Evolutionary conservation across 2,888 invertebrate genomes (phyloP).

Genomic region (Yponomeuta plumbellus): DNA sequence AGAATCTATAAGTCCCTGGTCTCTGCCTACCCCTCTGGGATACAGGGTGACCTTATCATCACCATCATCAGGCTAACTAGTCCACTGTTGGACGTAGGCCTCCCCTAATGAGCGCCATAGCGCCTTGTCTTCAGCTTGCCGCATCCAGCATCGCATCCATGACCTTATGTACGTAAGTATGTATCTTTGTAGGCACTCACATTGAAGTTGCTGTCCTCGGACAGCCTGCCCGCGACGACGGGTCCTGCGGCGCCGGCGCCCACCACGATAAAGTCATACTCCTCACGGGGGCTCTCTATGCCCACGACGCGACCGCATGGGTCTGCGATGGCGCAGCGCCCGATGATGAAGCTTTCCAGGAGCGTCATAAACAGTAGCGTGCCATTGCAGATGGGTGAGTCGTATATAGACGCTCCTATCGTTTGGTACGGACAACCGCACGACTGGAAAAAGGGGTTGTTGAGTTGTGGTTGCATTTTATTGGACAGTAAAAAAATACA

Average conservation of each 20-base stretch:
- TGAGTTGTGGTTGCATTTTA: no score
- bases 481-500: no score
- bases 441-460: constrained; percentile 29
- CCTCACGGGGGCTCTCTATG: constrained; percentile 39
- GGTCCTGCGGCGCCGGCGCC: constrained; percentile 80
- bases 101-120: no score
- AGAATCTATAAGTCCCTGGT: no score
- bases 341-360: constrained; percentile 74
- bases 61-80: no score
- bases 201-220: constrained; percentile 72
- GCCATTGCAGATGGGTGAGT: constrained; percentile 73
- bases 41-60: no score
- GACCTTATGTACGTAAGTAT: no score
- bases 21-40: no score
- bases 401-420: constrained; percentile 66
- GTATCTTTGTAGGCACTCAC: constrained; percentile 25
- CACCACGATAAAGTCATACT: constrained; percentile 80
- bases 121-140: no score
- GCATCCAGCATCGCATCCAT: no score
- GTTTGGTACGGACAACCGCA: constrained; percentile 69
- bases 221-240: constrained; percentile 77
- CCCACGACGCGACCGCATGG: constrained; percentile 74
- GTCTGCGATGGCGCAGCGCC: constrained; percentile 65
- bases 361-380: constrained; percentile 77
- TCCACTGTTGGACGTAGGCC: no score